Conservation (phyloP, 2,888 invertebrate genomes). For the Prosopocoilus inquinatus region DNA sequence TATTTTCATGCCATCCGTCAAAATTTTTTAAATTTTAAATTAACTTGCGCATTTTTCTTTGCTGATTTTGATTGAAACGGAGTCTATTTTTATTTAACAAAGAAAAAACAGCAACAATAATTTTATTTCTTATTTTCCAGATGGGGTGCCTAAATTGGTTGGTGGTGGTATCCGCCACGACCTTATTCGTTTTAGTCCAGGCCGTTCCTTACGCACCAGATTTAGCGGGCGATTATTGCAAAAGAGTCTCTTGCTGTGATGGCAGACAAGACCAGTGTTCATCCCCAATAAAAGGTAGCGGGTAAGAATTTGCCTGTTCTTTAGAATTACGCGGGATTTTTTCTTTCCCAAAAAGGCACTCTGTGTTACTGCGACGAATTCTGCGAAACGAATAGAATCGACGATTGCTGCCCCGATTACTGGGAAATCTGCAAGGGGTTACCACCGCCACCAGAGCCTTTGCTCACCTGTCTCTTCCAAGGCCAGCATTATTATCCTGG, state of each 20-base stretch:
- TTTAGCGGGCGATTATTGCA: slow-evolving; percentile 33
- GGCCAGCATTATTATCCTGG: slow-evolving; percentile 55
- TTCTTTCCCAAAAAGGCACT: slow-evolving; percentile 58
- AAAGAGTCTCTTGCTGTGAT: slow-evolving; percentile 60
- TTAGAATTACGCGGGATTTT: no score
- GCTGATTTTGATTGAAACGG: no score
- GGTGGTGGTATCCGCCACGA: slow-evolving; percentile 6
- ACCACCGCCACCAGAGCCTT: slow-evolving; percentile 28
- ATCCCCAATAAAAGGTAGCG: slow-evolving; percentile 69
- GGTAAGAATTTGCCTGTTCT: background rate
- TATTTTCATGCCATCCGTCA: no score
- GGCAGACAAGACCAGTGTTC: slow-evolving; percentile 79
- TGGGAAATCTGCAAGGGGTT: slow-evolving; percentile 66
- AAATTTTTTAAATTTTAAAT: no score
- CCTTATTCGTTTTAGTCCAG: slow-evolving; percentile 34
- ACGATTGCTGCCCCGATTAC: slow-evolving; percentile 95
- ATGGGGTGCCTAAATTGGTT: slow-evolving; percentile 17
- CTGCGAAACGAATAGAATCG: slow-evolving; percentile 66
- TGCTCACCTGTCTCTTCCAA: slow-evolving; percentile 54
- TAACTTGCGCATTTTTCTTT: no score
- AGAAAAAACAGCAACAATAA: background rate
- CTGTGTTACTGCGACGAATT: slow-evolving; percentile 94
- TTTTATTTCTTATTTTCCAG: slow-evolving; percentile 19
- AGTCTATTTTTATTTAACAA: no score
- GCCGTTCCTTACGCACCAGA: slow-evolving; percentile 61